Percentiles rank a stretch among this genome's conserved stretches.
Evolutionary conservation across 2,113 vertebrate genomes (phyloP).

Genomic region (Archilochus colubris): DNA sequence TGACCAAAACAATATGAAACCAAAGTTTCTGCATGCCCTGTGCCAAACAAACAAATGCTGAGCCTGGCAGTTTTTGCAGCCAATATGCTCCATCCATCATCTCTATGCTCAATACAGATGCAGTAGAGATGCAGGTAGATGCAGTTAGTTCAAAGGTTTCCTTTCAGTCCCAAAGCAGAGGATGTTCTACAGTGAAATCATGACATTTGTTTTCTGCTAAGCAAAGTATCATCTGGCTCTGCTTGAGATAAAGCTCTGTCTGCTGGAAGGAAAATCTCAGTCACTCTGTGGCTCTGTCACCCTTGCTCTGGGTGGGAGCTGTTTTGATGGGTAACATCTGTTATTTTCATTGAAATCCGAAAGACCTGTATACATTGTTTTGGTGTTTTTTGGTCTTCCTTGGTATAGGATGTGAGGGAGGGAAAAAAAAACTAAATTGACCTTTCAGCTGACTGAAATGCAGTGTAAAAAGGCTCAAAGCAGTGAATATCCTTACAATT

Average conservation of each 20-base stretch:
- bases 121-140: neutral
- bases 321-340: constrained; percentile 52
- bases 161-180: neutral
- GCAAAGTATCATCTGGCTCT: neutral
- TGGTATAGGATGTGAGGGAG: constrained; percentile 38
- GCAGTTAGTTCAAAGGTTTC: constrained; percentile 1
- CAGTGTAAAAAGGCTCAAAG: constrained; percentile 52
- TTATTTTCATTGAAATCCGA: constrained; percentile 62
- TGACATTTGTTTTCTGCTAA: neutral
- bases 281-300: constrained; percentile 22
- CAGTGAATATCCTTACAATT: constrained; percentile 64
- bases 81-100: neutral
- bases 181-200: neutral
- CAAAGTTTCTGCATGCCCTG: neutral
- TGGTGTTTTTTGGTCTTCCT: neutral
- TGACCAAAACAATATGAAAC: neutral
- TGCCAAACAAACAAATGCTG: neutral
- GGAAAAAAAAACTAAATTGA: constrained; percentile 59
- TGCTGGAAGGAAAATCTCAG: constrained; percentile 58
- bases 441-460: constrained; percentile 53
- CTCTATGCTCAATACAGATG: neutral
- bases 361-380: constrained; percentile 54
- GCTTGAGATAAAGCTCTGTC: neutral
- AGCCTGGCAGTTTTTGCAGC: neutral
- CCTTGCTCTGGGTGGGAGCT: neutral